These are phyloP conservation scores for Hemiscyllium ocellatum DNA, from an alignment of 2,113 vertebrate species.

Conservation along the genomic window DNA sequence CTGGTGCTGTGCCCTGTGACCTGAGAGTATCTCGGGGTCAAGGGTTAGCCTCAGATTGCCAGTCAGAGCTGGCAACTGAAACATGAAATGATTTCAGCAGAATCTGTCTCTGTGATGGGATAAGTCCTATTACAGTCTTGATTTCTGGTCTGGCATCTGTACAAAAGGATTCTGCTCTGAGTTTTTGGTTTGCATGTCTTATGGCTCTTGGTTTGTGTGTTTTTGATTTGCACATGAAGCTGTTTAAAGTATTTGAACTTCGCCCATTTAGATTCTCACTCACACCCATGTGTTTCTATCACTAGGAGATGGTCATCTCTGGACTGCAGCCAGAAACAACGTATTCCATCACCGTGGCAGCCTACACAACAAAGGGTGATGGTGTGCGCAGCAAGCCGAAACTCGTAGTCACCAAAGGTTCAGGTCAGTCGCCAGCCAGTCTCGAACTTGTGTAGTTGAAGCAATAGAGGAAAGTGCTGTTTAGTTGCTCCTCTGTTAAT, in stretches of 20 bases:
- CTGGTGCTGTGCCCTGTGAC: background rate
- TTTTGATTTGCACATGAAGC: background rate
- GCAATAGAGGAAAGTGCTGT: background rate
- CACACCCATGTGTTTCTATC: constrained; percentile 33
- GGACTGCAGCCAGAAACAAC: constrained; percentile 87
- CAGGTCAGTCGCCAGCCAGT: constrained; percentile 64
- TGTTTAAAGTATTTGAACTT: background rate
- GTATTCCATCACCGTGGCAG: constrained; percentile 93
- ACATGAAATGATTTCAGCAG: background rate
- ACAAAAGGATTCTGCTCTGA: background rate
- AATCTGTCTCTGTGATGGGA: background rate
- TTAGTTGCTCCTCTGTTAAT: background rate
- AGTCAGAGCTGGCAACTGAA: background rate
- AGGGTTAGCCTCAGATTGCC: background rate
- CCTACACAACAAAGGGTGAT: constrained; percentile 97
- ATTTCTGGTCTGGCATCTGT: background rate
- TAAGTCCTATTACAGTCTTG: background rate
- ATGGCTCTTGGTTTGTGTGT: background rate
- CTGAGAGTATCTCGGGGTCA: background rate
- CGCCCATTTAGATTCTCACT: background rate
- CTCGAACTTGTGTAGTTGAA: background rate
- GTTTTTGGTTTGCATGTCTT: background rate
- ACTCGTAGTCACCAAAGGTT: constrained; percentile 82
- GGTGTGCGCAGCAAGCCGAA: constrained; percentile 93
- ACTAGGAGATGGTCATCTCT: constrained; percentile 87